Percentiles rank a stretch among this genome's conserved stretches.
Conservation (phyloP, 2,888 invertebrate genomes). For the Salpingus planirostris region DNA sequence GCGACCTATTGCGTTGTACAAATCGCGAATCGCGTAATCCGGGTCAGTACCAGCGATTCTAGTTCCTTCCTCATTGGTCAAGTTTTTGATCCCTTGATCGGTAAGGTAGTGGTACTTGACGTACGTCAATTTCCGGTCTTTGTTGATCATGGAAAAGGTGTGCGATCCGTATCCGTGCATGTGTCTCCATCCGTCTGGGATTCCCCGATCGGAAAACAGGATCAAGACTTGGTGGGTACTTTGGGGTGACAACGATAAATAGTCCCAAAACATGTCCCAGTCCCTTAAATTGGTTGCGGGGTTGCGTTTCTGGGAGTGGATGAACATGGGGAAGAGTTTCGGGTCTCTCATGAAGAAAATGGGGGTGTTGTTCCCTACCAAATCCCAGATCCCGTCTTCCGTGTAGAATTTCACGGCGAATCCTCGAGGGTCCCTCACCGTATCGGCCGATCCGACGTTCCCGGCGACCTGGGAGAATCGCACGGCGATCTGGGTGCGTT, state of each 20-base stretch:
- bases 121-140: conserved; percentile 59
- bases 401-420: conserved; percentile 92
- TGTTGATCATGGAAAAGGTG: conserved; percentile 84
- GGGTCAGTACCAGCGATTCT: conserved; percentile 69
- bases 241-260: conserved; percentile 80
- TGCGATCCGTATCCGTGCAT: conserved; percentile 88
- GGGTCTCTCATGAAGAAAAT: conserved; percentile 90
- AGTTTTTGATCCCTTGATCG: conserved; percentile 80
- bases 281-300: conserved; percentile 87
- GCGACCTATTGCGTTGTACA: conserved; percentile 78
- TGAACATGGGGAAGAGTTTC: conserved; percentile 84
- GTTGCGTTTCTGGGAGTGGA: conserved; percentile 94
- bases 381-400: conserved; percentile 87
- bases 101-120: conserved; percentile 91
- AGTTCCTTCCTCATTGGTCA: conserved; percentile 58
- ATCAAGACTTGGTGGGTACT: conserved; percentile 77
- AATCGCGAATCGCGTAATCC: conserved; percentile 80
- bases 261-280: conserved; percentile 94
- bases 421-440: conserved; percentile 82
- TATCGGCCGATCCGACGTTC: conserved; percentile 85
- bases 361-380: conserved; percentile 89
- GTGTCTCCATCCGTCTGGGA: conserved; percentile 70
- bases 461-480: conserved; percentile 79
- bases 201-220: conserved; percentile 85
- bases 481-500: conserved; percentile 69